phyloP scores from a whole-genome alignment of 1,140 invertebrate genomes.

The Luehdorfia chinensis region DNA sequence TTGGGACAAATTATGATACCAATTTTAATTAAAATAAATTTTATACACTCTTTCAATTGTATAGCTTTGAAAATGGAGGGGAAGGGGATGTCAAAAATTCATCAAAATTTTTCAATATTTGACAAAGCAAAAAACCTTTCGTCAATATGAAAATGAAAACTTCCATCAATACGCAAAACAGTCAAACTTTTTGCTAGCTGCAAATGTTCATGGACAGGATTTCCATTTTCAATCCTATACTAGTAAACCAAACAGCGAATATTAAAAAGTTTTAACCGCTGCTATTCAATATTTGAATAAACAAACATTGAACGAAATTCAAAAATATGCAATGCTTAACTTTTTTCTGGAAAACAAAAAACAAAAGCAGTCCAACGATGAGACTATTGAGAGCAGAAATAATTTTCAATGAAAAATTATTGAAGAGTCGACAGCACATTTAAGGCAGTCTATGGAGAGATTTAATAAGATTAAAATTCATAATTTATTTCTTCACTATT shows the following conservation, averaged over 20 bases:
- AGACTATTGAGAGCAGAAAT: background rate
- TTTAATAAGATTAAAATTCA: background rate
- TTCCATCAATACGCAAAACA: constrained; percentile 8
- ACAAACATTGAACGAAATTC: background rate
- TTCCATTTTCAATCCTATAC: constrained; percentile 14
- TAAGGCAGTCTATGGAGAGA: background rate
- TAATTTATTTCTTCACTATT: background rate
- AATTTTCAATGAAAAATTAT: background rate
- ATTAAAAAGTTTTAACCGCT: constrained; percentile 12
- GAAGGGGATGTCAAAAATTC: background rate
- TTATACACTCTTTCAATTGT: no score
- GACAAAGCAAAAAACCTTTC: constrained; percentile 7
- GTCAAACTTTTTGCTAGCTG: constrained; percentile 8
- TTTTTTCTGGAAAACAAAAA: constrained; percentile 1
- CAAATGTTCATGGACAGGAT: constrained; percentile 13
- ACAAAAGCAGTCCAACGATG: background rate
- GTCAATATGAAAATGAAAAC: constrained; percentile 14
- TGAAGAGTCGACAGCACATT: background rate
- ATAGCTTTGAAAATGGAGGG: no score
- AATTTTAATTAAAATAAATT: no score
- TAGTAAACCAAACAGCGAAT: constrained; percentile 8
- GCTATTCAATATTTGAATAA: constrained; percentile 8
- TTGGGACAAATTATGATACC: no score
- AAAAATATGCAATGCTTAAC: constrained; percentile 6
- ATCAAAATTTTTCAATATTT: background rate